Evolutionary conservation across 2,797 vertebrate genomes (phyloP).

Genomic region (Syndactyla subalaris): DNA sequence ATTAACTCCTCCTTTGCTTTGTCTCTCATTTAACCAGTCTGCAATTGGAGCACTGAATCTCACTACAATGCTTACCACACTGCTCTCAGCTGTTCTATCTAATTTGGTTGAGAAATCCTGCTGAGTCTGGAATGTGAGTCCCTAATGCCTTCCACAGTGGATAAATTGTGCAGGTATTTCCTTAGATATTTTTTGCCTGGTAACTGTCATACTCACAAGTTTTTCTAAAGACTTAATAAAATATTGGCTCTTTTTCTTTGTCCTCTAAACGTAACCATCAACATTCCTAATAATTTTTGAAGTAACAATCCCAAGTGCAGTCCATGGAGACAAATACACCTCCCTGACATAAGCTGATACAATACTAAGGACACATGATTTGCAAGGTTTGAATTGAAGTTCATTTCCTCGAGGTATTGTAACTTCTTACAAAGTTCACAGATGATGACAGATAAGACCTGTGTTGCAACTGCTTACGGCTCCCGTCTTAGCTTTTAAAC

Average conservation of each 20-base stretch:
- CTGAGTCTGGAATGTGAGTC: not conserved
- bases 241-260: not conserved
- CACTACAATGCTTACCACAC: not conserved
- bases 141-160: not conserved
- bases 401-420: not conserved
- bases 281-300: not conserved
- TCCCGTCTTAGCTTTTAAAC: not conserved
- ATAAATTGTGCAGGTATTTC: not conserved
- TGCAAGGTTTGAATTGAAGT: not conserved
- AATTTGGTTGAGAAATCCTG: not conserved
- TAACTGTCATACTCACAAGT: not conserved
- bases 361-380: not conserved
- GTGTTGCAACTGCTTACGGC: not conserved
- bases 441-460: not conserved
- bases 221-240: not conserved
- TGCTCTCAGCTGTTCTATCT: not conserved
- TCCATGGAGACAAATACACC: not conserved
- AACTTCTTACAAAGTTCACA: not conserved
- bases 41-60: not conserved
- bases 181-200: not conserved
- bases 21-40: not conserved
- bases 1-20: not conserved
- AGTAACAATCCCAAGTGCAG: accelerated
- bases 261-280: not conserved
- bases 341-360: not conserved